Evolutionary conservation across 2,888 invertebrate genomes (phyloP).

Genomic region (Podabrus alpinus): DNA sequence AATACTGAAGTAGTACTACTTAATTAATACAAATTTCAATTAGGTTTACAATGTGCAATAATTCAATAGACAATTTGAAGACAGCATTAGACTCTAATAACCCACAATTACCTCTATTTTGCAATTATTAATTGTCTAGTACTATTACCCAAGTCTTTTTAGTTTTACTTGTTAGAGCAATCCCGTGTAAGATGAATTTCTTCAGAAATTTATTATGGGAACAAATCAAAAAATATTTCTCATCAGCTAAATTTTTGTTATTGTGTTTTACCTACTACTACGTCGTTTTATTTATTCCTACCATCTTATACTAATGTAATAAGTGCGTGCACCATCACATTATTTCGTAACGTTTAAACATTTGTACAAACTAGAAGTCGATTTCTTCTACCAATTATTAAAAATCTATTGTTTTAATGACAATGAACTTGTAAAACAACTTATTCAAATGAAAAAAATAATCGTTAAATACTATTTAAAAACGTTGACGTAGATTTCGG

Average conservation of each 20-base stretch:
- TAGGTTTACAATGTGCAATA: background rate
- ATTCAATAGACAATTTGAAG: background rate
- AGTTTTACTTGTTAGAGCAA: background rate
- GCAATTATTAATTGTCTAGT: background rate
- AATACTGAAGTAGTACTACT: background rate
- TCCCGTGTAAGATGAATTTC: background rate
- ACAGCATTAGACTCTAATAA: background rate
- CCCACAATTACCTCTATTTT: background rate
- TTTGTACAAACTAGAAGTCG: background rate
- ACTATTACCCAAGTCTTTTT: constrained; percentile 10
- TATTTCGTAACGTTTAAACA: background rate
- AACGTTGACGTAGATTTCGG: background rate
- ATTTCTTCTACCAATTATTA: background rate
- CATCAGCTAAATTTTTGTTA: background rate
- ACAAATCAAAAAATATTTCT: constrained; percentile 10
- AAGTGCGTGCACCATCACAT: background rate
- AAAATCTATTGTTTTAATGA: background rate
- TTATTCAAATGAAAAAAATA: background rate
- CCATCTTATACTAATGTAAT: background rate
- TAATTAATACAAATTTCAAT: background rate
- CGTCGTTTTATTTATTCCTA: background rate
- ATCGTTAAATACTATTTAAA: background rate
- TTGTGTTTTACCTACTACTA: background rate
- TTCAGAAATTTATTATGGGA: constrained; percentile 11
- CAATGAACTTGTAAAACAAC: background rate